Evolutionary conservation across 2,113 vertebrate species (phyloP), one percentile per base, ranked within the genome.

Genomic region (human (Homo sapiens)): DNA sequence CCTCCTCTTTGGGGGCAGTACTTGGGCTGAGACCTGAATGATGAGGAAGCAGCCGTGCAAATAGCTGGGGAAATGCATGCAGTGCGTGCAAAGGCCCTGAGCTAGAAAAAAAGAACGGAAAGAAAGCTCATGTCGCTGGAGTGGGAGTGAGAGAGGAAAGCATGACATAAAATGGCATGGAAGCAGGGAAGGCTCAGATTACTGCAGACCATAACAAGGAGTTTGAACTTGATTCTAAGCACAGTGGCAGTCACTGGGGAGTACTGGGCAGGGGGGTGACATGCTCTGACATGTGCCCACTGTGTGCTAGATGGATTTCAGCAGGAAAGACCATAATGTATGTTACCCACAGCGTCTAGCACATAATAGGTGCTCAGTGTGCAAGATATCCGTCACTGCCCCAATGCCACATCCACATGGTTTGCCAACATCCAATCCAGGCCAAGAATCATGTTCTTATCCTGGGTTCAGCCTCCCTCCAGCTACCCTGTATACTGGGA

Each of bases 311-410:
- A 30, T 9, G 27, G 70, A 25, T 17, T 61, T 70, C 38, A 17
- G 25, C 48, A 16, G 55, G 61, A 95, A 40, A 59, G 57, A 43
- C n/a, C 25, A 6, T 5, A 35, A 5, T 1, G 5, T 6, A 2
- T 6, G 55, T 10, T 38, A 40, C 64, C 27, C 81, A 14, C 45
- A 13, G 43, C 70, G 45, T 5, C 17, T 2, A 38, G 70, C 61
- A 87, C 87, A 40, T 50, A 50, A 0, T 9, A 38, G 55, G 73
- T 68, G 8, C 50, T 81, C 86, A 0, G 0, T 30, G 57, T n/a
- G 13, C 76, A 59, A 38, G 30, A 48, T 43, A 25, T 8, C 14
- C 1, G 0, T 30, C 25, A 27, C 32, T 0, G 0, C 16, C 66
- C 27, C 57, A 0, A 35, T 1, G 43, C 13, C 22, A 32, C 57